Evolutionary conservation across 2,113 vertebrate genomes (phyloP), one percentile per base, ranked within the genome.

Genomic region (Plecturocebus donacophilus): DNA sequence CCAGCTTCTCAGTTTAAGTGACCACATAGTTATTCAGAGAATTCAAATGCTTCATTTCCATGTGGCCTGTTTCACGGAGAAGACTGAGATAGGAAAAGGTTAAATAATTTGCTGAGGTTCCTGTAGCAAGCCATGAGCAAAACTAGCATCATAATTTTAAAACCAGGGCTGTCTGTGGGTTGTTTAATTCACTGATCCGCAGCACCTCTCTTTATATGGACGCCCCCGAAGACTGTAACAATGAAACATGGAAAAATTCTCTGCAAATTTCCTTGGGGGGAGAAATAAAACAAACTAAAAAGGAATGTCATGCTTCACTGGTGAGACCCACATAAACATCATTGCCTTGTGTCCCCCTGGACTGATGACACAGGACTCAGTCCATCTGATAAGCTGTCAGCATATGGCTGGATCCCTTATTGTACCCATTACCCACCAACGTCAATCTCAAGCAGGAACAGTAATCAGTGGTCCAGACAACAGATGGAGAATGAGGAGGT

Each of bases 351-450:
- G 32, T 40, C 84, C 66, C 71, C 71, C 79, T 82, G 32, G 79
- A 95, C 71, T 94, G 76, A 95, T 84, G 90, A 81, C 58, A 96
- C 40, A 96, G 81, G 95, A 94, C 87, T 87, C 64, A 79, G 77
- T n/a, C 68, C 80, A 97, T 96, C 91, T 97, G 97, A 97, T 97
- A 96, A 96, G 35, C 75, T 76, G 16, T 85, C 87, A 91, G 84
- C 94, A 97, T 71, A 98, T 89, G 88, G 90, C 71, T 94, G 54
- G 81, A 96, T 82, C 84, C 71, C 52, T 96, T 91, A 82, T 54
- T 96, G 92, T 68, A 97, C 96, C 95, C 88, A 96, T 90, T 96
- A 94, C 66, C 71, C 85, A 96, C 54, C 21, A 2, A 79, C 10
- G 9, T 94, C 42, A 73, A 20, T 84, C 81, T 56, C 52, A 95